These are phyloP conservation scores for Scrobipalpa costella DNA, from an alignment of 2,888 invertebrate genomes.

Conservation along the genomic window DNA sequence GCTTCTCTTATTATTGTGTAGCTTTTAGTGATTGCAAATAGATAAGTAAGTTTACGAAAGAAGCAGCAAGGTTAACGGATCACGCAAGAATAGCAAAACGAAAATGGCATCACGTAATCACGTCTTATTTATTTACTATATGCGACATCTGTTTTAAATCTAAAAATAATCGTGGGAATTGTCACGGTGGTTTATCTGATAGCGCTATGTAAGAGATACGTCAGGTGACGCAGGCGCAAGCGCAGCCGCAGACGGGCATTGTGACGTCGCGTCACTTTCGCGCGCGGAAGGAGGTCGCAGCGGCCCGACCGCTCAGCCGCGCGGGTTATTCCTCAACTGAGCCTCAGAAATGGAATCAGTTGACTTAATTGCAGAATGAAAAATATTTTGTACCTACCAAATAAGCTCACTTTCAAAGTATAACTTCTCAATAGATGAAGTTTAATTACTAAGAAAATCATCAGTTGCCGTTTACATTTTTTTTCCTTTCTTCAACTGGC, in stretches of 20 bases:
- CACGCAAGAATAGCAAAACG: neutral
- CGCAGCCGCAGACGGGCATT: conserved; percentile 6
- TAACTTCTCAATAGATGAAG: too few species aligned
- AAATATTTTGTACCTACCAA: too few species aligned
- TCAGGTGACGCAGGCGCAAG: conserved; percentile 3
- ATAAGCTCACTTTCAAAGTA: too few species aligned
- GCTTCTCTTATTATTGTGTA: neutral
- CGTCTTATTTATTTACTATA: neutral
- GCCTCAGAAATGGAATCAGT: too few species aligned
- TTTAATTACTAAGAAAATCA: too few species aligned
- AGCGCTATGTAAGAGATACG: conserved; percentile 15
- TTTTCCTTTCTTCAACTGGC: too few species aligned
- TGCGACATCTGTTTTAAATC: neutral
- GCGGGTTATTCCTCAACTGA: conserved; percentile 23
- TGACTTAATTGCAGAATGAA: too few species aligned
- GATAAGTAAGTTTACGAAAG: conserved; percentile 3
- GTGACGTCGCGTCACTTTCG: conserved; percentile 34
- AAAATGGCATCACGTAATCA: conserved; percentile 8
- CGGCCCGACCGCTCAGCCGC: conserved; percentile 22
- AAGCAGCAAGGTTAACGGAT: neutral
- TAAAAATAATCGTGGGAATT: conserved; percentile 16
- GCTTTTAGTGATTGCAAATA: neutral
- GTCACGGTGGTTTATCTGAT: conserved; percentile 13
- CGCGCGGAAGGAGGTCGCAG: conserved; percentile 31
- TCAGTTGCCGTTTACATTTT: too few species aligned